A percentile compares a stretch with the other conserved stretches of the same genome.
phyloP scores from a whole-genome alignment of 2,888 invertebrate species.

The Lysandra coridon region DNA sequence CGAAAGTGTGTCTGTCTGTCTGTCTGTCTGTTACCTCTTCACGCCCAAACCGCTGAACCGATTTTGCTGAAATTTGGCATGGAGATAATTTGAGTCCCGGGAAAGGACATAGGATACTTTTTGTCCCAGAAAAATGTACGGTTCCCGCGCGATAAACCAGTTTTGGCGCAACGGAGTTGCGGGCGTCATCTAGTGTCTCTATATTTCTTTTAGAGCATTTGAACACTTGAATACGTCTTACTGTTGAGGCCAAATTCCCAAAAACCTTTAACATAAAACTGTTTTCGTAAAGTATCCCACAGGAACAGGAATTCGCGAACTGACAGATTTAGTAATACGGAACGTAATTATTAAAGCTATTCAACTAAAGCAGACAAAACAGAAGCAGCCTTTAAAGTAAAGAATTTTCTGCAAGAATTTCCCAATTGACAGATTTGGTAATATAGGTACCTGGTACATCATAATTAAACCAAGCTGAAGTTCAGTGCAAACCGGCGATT shows the following conservation, averaged over 20 bases:
- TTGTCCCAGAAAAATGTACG: too few relatives aligned
- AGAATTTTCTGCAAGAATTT: not conserved
- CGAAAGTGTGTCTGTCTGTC: too few relatives aligned
- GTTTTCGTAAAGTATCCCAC: not conserved
- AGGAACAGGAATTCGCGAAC: not conserved
- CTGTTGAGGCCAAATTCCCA: not conserved
- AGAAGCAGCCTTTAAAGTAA: not conserved
- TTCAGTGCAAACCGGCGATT: not conserved
- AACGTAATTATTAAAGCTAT: not conserved
- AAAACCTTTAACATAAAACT: not conserved
- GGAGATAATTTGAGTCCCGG: too few relatives aligned
- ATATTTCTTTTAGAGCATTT: too few relatives aligned
- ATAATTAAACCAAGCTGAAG: slow-evolving; percentile 3
- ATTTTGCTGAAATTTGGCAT: too few relatives aligned
- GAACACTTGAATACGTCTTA: not conserved
- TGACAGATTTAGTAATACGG: not conserved
- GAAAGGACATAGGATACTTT: too few relatives aligned
- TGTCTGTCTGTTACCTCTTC: too few relatives aligned
- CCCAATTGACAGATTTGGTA: slow-evolving; percentile 13
- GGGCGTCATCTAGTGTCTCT: too few relatives aligned
- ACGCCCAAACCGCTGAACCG: too few relatives aligned
- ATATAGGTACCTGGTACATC: not conserved
- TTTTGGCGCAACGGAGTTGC: too few relatives aligned
- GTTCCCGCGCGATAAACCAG: too few relatives aligned
- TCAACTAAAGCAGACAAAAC: not conserved